phyloP scores from a whole-genome alignment of 2,888 invertebrate genomes.

The Nomada lathburiana region DNA sequence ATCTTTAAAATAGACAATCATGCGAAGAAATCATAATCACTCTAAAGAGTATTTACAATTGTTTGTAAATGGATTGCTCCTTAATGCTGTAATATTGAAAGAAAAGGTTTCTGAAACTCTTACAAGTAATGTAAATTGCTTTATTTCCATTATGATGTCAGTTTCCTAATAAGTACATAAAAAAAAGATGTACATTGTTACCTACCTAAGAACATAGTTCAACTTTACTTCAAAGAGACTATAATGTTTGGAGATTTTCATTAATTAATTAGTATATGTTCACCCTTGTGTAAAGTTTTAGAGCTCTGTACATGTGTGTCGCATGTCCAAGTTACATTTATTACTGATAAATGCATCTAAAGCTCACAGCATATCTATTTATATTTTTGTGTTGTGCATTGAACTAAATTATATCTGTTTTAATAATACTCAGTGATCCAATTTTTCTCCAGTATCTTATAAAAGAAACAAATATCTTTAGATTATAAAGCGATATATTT shows the following conservation, averaged over 20 bases:
- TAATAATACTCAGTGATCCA: conserved; percentile 59
- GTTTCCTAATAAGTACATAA: conserved; percentile 41
- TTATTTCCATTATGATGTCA: conserved; percentile 42
- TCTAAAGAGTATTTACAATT: conserved; percentile 65
- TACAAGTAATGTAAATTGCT: conserved; percentile 31
- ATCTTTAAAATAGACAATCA: conserved; percentile 81
- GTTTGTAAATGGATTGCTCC: conserved; percentile 42
- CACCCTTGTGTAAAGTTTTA: conserved; percentile 44
- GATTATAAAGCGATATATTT: conserved; percentile 47
- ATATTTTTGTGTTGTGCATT: conserved; percentile 16
- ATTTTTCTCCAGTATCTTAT: conserved; percentile 71
- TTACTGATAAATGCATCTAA: conserved; percentile 41
- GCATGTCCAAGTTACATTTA: conserved; percentile 79
- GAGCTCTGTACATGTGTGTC: conserved; percentile 82
- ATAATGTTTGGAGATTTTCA: conserved; percentile 28
- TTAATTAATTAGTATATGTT: conserved; percentile 31
- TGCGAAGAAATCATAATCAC: conserved; percentile 81
- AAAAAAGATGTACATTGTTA: conserved; percentile 23
- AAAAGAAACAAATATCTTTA: conserved; percentile 61
- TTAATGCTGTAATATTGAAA: conserved; percentile 51
- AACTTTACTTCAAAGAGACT: conserved; percentile 24
- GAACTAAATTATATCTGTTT: conserved; percentile 26
- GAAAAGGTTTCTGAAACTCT: conserved; percentile 52
- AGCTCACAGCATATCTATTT: conserved; percentile 33
- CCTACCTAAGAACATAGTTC: conserved; percentile 56